phyloP scores from a whole-genome alignment of 1,140 invertebrate genomes.

The Drosophila watanabei region DNA sequence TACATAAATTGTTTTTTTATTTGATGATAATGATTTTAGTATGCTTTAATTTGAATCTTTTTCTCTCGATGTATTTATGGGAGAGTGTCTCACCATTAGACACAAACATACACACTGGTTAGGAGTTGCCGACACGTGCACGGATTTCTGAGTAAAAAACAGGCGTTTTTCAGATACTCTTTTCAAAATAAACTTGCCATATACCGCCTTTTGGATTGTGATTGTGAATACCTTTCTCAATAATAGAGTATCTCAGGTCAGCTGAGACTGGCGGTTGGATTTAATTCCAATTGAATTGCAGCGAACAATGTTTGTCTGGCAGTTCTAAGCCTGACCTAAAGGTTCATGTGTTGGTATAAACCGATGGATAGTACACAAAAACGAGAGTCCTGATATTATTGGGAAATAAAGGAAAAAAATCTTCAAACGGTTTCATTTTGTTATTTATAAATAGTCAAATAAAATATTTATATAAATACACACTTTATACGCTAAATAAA shows the following conservation, averaged over 20 bases:
- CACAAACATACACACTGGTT: constrained; percentile 1
- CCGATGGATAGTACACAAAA: neutral
- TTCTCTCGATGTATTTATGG: neutral
- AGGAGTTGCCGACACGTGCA: constrained; percentile 14
- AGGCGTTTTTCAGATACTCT: constrained; percentile 10
- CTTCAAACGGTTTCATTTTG: neutral
- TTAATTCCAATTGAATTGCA: constrained; percentile 69
- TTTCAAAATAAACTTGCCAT: neutral
- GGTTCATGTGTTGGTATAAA: neutral
- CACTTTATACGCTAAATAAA: too few species aligned
- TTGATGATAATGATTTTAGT: neutral
- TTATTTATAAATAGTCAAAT: neutral
- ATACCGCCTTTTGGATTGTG: neutral
- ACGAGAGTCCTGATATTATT: neutral
- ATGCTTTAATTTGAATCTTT: neutral
- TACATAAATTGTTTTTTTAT: too few species aligned
- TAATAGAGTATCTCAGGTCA: constrained; percentile 11
- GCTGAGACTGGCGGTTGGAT: constrained; percentile 30
- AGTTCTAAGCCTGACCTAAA: neutral
- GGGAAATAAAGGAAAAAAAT: too few species aligned
- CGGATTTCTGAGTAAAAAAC: constrained; percentile 20
- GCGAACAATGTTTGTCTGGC: constrained; percentile 46
- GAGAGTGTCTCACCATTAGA: neutral
- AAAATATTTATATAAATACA: too few species aligned
- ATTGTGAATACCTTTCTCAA: neutral